Evolutionary conservation across 2,888 invertebrate genomes (phyloP).

Genomic region (Pediacus dermestoides): DNA sequence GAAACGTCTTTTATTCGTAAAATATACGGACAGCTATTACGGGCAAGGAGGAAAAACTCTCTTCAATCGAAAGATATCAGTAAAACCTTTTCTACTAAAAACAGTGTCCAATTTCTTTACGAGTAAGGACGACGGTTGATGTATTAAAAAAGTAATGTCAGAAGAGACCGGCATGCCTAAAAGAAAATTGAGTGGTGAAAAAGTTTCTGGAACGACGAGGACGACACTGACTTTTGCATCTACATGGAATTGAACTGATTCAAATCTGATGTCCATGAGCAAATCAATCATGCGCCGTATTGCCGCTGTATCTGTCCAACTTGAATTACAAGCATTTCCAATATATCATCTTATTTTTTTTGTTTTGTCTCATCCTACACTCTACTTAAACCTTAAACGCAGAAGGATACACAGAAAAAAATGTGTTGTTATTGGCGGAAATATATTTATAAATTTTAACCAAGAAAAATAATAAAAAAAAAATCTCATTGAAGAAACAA

Average conservation of each 20-base stretch:
- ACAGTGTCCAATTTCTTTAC: conserved; percentile 45
- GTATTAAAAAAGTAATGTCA: conserved; percentile 47
- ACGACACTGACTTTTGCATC: conserved; percentile 38
- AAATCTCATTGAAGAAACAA: too few relatives aligned
- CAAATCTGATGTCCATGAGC: conserved; percentile 44
- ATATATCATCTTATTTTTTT: conserved; percentile 22
- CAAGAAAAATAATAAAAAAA: too few relatives aligned
- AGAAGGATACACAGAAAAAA: not conserved
- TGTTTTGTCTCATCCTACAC: conserved; percentile 6
- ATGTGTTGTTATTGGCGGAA: too few relatives aligned
- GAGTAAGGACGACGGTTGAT: conserved; percentile 42
- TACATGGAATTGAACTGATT: conserved; percentile 41
- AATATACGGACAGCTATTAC: conserved; percentile 34
- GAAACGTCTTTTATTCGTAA: conserved; percentile 39
- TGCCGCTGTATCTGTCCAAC: conserved; percentile 27
- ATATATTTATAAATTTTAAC: too few relatives aligned
- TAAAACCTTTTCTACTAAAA: conserved; percentile 39
- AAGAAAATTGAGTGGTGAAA: conserved; percentile 44
- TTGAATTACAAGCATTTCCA: conserved; percentile 15
- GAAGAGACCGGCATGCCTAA: conserved; percentile 37
- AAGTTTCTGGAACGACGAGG: conserved; percentile 36
- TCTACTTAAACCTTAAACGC: not conserved
- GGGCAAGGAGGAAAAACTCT: conserved; percentile 26
- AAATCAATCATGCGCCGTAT: conserved; percentile 45
- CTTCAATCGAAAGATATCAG: conserved; percentile 39